Evolutionary conservation across 2,797 vertebrate species (phyloP).

Genomic region (Champsocephalus gunnari): DNA sequence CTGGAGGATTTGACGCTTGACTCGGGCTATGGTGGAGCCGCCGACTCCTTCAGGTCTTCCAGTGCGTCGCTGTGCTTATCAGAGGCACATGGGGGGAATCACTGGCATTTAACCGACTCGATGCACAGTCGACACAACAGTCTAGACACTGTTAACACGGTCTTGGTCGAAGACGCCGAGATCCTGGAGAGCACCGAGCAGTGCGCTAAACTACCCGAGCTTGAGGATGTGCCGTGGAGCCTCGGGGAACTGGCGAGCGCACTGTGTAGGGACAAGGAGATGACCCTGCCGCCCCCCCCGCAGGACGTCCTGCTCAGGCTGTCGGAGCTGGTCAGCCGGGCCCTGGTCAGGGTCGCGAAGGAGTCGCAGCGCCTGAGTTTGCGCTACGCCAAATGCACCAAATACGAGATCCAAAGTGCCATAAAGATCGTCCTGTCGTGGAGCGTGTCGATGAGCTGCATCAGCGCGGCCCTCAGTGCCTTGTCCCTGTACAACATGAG

Average conservation of each 20-base stretch:
- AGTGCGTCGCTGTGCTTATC: slow-evolving; percentile 97
- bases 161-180: slow-evolving; percentile 96
- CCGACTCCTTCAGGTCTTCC: slow-evolving; percentile 97
- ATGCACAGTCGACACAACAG: slow-evolving; percentile 98
- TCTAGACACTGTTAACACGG: slow-evolving; percentile 97
- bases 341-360: slow-evolving; percentile 91
- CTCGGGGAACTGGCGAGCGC: slow-evolving; percentile 93
- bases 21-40: slow-evolving; percentile 99
- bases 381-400: slow-evolving; percentile 96
- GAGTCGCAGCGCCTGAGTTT: slow-evolving; percentile 96
- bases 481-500: slow-evolving; percentile 96
- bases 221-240: slow-evolving; percentile 98
- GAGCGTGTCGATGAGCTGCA: slow-evolving; percentile 90
- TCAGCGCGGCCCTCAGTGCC: slow-evolving; percentile 90
- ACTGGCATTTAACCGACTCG: slow-evolving; percentile 95
- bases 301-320: slow-evolving; percentile 90
- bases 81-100: slow-evolving; percentile 90
- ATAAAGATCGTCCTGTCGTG: slow-evolving; percentile 93
- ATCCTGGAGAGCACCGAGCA: slow-evolving; percentile 95
- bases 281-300: slow-evolving; percentile 77
- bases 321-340: slow-evolving; percentile 91
- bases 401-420: slow-evolving; percentile 96
- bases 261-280: slow-evolving; percentile 87
- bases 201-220: slow-evolving; percentile 96
- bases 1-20: slow-evolving; percentile 99